Base-by-base conservation (phyloP, 2,888 invertebrate species). In the Aleiodes testaceus region DNA sequence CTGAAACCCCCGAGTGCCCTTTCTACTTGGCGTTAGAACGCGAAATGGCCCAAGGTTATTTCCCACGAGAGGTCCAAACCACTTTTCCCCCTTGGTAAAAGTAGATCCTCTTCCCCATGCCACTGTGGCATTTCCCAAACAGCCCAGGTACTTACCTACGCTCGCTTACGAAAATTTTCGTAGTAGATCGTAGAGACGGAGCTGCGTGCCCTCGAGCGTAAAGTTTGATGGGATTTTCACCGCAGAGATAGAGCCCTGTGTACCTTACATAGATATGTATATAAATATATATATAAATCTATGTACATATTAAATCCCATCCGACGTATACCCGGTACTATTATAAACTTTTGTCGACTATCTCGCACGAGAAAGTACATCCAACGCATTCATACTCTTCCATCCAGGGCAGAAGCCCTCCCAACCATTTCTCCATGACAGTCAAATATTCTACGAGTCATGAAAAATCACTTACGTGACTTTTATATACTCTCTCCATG, bases 31-130 rank as follows among this genome's bases (percentile, higher is more conserved):
- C 52, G 72, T 69, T 74, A 75, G 72, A 75, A 77, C 72, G 75
- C 72, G 68, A 74, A 80, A 76, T 77, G 70, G 78, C 77, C 75
- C 66, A 72, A 70, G 74, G 75, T 80, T 81, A 81, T 81, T 81
- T 81, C 81, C 81, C 81, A 70, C 30, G 81, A 75, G 81, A 72
- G 68, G 70, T 64, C 50, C 64, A 69, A 61, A 69, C 69, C 64
- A 64, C 53, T 69, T 64, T 61, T 69, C 53, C 69, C 18, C 49
- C 45, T 50, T n/a, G 26, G 26, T 16, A 7, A 14, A n/a, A 16
- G 14, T 47, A 16, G 16, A 14, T 14, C 18, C 61, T 22, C 11
- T 44, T 20, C 61, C 55, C n/a, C 55, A 55, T 20, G 2, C 18
- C 22, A 5, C 69, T 59, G 69, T 16, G 69, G 69, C 50, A 63